These are phyloP conservation scores for Torymus aiolomorphi DNA, from an alignment of 2,888 invertebrate species.

Conservation along the genomic window DNA sequence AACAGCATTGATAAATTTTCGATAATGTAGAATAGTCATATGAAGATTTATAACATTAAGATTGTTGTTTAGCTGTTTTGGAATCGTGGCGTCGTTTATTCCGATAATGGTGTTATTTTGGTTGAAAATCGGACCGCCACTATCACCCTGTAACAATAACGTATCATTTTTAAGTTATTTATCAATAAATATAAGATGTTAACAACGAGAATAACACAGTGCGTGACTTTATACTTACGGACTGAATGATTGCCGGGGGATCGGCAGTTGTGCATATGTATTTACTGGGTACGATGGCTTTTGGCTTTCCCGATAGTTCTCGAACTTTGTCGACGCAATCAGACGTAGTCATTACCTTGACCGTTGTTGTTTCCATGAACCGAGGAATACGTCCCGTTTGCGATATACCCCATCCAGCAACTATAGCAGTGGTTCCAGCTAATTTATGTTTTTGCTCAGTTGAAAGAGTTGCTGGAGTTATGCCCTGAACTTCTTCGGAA, in stretches of 20 bases:
- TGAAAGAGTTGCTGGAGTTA: neutral
- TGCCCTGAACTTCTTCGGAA: neutral
- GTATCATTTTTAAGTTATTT: neutral
- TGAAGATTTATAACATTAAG: neutral
- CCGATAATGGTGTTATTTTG: neutral
- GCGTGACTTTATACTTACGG: neutral
- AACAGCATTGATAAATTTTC: neutral
- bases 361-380: neutral
- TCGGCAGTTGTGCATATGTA: neutral
- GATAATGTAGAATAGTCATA: neutral
- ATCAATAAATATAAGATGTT: neutral
- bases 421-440: neutral
- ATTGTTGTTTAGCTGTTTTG: neutral
- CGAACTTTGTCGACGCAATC: neutral
- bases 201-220: neutral
- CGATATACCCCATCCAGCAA: conserved; percentile 20
- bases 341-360: neutral
- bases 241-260: neutral
- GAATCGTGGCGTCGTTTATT: neutral
- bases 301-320: neutral
- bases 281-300: neutral
- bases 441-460: neutral
- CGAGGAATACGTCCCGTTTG: neutral
- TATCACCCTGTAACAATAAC: conserved; percentile 9
- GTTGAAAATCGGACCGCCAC: conserved; percentile 22